phyloP scores from a whole-genome alignment of 2,113 vertebrate species.

The Grallaria varia region DNA sequence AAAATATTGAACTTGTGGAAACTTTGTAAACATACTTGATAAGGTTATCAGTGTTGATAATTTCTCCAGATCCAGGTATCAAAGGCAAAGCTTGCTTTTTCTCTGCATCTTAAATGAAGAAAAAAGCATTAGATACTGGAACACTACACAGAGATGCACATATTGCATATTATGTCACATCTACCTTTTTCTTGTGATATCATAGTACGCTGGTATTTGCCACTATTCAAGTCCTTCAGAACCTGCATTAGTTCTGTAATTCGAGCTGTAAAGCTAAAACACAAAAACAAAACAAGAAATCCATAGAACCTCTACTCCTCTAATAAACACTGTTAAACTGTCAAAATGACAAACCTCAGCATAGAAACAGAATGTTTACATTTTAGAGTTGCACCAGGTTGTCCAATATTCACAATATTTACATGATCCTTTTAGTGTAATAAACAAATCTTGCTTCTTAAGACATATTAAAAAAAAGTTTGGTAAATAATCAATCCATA shows the following conservation, averaged over 20 bases:
- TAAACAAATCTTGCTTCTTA: neutral
- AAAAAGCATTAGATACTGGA: constrained; percentile 35
- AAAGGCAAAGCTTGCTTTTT: constrained; percentile 68
- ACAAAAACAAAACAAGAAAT: constrained; percentile 33
- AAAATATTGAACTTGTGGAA: neutral
- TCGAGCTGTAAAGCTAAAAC: constrained; percentile 88
- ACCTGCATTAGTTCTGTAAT: constrained; percentile 97
- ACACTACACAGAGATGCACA: neutral
- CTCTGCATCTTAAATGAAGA: constrained; percentile 71
- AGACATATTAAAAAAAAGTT: neutral
- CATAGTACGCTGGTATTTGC: constrained; percentile 97
- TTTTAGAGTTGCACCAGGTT: neutral
- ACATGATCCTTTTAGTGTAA: neutral
- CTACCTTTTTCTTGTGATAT: constrained; percentile 87
- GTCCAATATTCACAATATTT: neutral
- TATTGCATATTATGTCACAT: neutral
- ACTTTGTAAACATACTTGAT: constrained; percentile 85
- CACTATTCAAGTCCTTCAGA: constrained; percentile 90
- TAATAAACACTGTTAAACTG: neutral
- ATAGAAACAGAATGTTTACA: neutral
- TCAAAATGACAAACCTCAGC: neutral
- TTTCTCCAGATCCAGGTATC: constrained; percentile 87
- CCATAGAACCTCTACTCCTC: neutral
- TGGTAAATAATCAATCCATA: neutral
- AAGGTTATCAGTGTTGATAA: constrained; percentile 88